These are phyloP conservation scores for Euthynnus affinis DNA, from an alignment of 2,797 vertebrate genomes.

Conservation along the genomic window DNA sequence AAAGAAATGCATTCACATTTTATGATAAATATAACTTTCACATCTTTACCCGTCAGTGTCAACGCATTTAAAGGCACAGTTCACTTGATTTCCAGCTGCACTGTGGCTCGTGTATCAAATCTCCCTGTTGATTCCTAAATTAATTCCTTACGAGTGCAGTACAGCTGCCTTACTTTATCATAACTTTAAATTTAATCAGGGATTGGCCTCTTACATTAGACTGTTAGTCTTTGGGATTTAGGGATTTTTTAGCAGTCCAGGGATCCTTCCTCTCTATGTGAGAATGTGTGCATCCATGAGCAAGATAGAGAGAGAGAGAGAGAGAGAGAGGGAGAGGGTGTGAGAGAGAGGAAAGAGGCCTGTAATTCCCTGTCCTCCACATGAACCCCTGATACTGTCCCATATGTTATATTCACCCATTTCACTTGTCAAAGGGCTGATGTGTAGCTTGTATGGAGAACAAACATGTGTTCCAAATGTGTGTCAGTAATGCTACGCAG, in stretches of 20 bases:
- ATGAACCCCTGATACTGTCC: constrained; percentile 78
- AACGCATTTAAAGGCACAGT: constrained; percentile 4
- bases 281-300: constrained; percentile 13
- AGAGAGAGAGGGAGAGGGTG: constrained; percentile 10
- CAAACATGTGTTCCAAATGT: constrained; percentile 79
- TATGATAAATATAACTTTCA: constrained; percentile 30
- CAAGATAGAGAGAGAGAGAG: neutral
- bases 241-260: constrained; percentile 17
- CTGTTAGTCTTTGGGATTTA: constrained; percentile 48
- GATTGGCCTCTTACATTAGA: constrained; percentile 35
- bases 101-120: constrained; percentile 11
- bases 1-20: constrained; percentile 32
- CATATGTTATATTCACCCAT: constrained; percentile 78
- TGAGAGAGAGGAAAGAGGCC: constrained; percentile 55
- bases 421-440: constrained; percentile 77
- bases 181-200: constrained; percentile 36
- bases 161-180: constrained; percentile 37
- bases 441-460: constrained; percentile 74
- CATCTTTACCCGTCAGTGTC: constrained; percentile 18
- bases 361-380: constrained; percentile 75
- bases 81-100: constrained; percentile 47
- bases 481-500: constrained; percentile 62
- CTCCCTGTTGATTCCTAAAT: constrained; percentile 20
- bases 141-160: constrained; percentile 19
- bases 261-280: neutral